Percentiles rank a stretch among this genome's conserved stretches.
phyloP scores from a whole-genome alignment of 2,797 vertebrate genomes.

The Malacoctenus gilli region DNA sequence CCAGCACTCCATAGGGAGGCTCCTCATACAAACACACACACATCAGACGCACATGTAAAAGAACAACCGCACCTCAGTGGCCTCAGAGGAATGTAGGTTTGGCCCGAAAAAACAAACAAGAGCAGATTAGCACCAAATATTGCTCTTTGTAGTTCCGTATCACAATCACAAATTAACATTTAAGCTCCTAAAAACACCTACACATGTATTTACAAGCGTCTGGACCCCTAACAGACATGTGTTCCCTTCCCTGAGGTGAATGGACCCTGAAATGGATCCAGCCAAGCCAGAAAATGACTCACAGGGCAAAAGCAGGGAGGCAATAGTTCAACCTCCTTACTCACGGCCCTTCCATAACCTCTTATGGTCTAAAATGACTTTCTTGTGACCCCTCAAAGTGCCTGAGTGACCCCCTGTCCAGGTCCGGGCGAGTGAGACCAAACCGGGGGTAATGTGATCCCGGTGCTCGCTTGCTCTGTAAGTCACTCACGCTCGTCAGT shows the following conservation, averaged over 20 bases:
- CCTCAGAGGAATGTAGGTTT: background rate
- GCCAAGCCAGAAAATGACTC: slow-evolving; percentile 71
- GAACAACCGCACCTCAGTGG: background rate
- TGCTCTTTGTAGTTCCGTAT: slow-evolving; percentile 4
- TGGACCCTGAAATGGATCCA: slow-evolving; percentile 72
- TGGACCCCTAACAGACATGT: slow-evolving; percentile 64
- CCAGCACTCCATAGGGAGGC: background rate
- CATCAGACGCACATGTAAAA: background rate
- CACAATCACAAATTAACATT: slow-evolving; percentile 11
- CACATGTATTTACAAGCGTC: slow-evolving; percentile 47
- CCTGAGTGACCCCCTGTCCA: slow-evolving; percentile 58
- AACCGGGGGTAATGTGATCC: slow-evolving; percentile 62
- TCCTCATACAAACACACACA: background rate
- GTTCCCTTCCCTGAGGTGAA: slow-evolving; percentile 67
- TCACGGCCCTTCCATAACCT: slow-evolving; percentile 64
- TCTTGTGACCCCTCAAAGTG: slow-evolving; percentile 51
- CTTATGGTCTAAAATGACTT: slow-evolving; percentile 51
- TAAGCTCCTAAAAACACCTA: slow-evolving; percentile 36
- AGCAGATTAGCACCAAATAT: background rate
- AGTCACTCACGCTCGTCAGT: slow-evolving; percentile 48
- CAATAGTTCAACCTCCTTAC: slow-evolving; percentile 67
- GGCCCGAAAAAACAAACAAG: background rate
- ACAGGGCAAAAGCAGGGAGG: slow-evolving; percentile 47
- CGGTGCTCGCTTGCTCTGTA: slow-evolving; percentile 23
- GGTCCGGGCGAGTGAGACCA: slow-evolving; percentile 55